Percentiles rank a stretch among this genome's conserved stretches.
Evolutionary conservation across 2,797 vertebrate species (phyloP).

Genomic region (Fistularia commersonii): DNA sequence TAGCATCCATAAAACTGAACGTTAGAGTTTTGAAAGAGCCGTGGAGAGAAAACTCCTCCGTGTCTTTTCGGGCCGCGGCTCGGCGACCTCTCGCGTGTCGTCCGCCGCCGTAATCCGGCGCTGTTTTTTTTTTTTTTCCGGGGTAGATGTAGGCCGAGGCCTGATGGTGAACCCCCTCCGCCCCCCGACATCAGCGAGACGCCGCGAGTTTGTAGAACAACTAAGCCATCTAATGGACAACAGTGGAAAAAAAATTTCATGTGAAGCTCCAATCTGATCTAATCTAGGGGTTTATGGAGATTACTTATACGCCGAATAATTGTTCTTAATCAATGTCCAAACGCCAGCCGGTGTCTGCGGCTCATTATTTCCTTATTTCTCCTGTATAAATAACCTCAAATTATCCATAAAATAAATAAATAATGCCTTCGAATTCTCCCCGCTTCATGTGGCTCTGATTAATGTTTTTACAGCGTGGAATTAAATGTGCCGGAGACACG

Average conservation of each 20-base stretch:
- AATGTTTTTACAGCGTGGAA: constrained; percentile 77
- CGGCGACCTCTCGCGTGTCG: constrained; percentile 57
- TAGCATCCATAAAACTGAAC: too few relatives aligned
- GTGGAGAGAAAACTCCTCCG: too few relatives aligned
- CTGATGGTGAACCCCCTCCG: constrained; percentile 56
- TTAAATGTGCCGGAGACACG: constrained; percentile 73
- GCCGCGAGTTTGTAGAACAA: constrained; percentile 61
- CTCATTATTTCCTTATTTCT: constrained; percentile 71
- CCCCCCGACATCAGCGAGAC: constrained; percentile 26
- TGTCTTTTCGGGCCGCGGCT: too few relatives aligned
- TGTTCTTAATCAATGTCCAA: constrained; percentile 15
- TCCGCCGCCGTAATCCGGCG: constrained; percentile 44
- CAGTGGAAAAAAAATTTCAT: constrained; percentile 52
- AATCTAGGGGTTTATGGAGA: too few relatives aligned
- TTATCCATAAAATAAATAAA: constrained; percentile 76
- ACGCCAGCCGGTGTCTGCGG: constrained; percentile 50
- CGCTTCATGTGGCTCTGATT: constrained; percentile 77
- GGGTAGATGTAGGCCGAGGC: constrained; percentile 47
- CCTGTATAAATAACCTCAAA: constrained; percentile 79
- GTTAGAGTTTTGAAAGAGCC: too few relatives aligned
- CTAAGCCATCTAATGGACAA: constrained; percentile 78
- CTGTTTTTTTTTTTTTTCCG: constrained; percentile 59
- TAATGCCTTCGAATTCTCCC: constrained; percentile 69
- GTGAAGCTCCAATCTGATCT: not conserved
- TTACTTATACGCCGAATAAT: too few relatives aligned